Base-by-base conservation (phyloP, 1,140 invertebrate species). In the Periplaneta americana region DNA sequence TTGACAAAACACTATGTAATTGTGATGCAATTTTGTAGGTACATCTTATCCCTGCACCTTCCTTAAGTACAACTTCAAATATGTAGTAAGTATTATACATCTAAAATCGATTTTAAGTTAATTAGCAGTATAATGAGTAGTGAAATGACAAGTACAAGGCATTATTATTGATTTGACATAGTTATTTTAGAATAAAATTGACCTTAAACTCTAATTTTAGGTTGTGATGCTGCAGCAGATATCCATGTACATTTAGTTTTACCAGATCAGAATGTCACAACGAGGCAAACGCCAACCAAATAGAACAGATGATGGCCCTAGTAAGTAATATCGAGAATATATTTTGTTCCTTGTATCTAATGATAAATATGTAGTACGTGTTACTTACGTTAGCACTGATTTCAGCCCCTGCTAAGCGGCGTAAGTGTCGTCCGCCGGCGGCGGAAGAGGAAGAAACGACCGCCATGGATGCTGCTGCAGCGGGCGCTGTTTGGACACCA, bases 401-500 rank as follows among this genome's bases (percentile, higher is more conserved):
- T 66, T 28, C 82, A 87, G 87, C 86, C 86, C 89, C 92, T 84
- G 89, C 92, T 87, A 93, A 93, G 88, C 92, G 92, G 88, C 91
- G 92, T 84, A 93, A 93, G 88, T 92, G 92, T 85, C 90, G 91
- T 87, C 86, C 86, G 83, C 85, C 85, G 80, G 88, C 90, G 84
- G 88, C 89, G 85, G 89, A 90, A 85, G 87, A 90, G 84, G 90
- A 91, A 84, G 87, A 88, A 85, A 90, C 90, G 88, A 85, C 88
- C 85, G 89, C 92, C 86, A 89, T 91, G 85, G 90, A 91, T 57
- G 82, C 92, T 87, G 92, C 91, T 90, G 90, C 92, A 84, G 91
- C 93, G 84, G 92, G 92, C 85, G 85, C 85, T 75, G 90, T 91
- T 84, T 96, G 95, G 95, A 95, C 95, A 86, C 94, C 95, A 84